A percentile compares a stretch with the other conserved stretches of the same genome.
These are phyloP conservation scores for Triplophysa yarkandensis DNA, from an alignment of 2,797 vertebrate species.

Conservation along the genomic window DNA sequence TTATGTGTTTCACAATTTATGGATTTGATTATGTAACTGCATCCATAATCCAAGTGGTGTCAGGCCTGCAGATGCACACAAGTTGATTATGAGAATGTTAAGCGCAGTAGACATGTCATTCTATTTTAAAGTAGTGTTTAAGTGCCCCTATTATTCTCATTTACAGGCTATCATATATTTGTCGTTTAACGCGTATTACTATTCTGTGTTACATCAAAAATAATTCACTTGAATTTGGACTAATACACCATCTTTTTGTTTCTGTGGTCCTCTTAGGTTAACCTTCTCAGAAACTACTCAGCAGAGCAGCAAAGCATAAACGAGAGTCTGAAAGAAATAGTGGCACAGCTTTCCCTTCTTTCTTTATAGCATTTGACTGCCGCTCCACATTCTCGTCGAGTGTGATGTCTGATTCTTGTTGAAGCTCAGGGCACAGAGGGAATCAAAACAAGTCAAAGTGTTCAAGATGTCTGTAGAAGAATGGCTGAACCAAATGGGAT, in stretches of 20 bases:
- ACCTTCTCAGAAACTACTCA: constrained; percentile 12
- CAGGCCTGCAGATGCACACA: too few species aligned
- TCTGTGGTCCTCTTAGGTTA: constrained; percentile 8
- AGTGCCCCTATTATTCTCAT: neutral
- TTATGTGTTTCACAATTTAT: too few species aligned
- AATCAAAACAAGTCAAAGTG: constrained; percentile 40
- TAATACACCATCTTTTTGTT: constrained; percentile 16
- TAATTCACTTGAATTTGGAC: constrained; percentile 11
- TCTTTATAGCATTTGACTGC: constrained; percentile 15
- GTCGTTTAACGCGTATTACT: neutral
- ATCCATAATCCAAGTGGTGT: too few species aligned
- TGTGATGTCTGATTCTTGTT: neutral
- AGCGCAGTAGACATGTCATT: neutral
- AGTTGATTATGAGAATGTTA: neutral
- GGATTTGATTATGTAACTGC: too few species aligned
- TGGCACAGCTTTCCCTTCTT: constrained; percentile 9
- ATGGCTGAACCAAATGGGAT: constrained; percentile 22
- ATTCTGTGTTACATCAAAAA: neutral
- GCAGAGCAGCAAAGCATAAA: constrained; percentile 2
- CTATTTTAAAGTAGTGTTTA: neutral
- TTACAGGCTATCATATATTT: neutral
- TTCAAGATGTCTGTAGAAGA: constrained; percentile 20
- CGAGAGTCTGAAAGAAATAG: neutral
- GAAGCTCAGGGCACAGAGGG: constrained; percentile 14
- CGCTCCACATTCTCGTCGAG: constrained; percentile 6